These are phyloP conservation scores for Aphis gossypii DNA, from an alignment of 1,140 invertebrate genomes.

Conservation along the genomic window DNA sequence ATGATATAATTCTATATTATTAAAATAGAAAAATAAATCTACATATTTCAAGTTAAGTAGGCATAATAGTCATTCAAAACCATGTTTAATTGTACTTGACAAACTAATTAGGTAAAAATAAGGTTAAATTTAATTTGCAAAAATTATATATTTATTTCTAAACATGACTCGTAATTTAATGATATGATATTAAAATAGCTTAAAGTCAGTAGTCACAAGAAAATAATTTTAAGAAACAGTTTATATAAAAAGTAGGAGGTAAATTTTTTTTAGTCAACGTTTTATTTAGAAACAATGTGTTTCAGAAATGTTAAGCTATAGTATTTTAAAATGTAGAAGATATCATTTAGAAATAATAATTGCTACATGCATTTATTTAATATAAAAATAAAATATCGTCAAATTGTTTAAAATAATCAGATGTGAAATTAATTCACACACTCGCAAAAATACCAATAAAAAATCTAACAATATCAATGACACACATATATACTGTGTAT, in stretches of 20 bases:
- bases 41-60: background rate
- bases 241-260: background rate
- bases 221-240: background rate
- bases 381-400: background rate
- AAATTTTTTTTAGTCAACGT: background rate
- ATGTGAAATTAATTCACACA: constrained; percentile 17
- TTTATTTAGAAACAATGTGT: background rate
- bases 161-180: background rate
- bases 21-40: background rate
- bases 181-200: background rate
- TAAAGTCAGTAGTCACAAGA: background rate
- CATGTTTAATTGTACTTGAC: background rate
- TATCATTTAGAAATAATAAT: background rate
- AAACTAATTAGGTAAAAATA: constrained; percentile 25
- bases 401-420: background rate
- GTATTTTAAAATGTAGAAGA: background rate
- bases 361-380: no score
- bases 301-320: background rate
- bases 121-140: background rate
- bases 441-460: background rate
- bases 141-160: background rate
- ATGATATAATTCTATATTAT: background rate
- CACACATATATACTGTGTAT: background rate
- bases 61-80: background rate
- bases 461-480: background rate